Evolutionary conservation across 2,113 vertebrate genomes (phyloP).

Genomic region (Plectropomus leopardus): DNA sequence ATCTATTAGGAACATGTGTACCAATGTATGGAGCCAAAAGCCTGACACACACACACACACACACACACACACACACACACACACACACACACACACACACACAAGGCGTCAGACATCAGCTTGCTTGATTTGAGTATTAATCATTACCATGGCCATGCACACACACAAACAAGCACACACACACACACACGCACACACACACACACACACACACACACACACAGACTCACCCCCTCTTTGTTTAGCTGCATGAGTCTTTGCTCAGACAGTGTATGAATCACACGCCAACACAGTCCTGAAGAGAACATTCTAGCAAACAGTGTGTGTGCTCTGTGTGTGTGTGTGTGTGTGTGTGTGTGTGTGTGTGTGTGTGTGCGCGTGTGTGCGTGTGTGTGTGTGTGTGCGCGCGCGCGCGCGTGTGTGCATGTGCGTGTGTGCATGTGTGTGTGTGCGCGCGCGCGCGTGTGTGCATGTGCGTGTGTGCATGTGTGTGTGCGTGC

Average conservation of each 20-base stretch:
- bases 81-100: slow-evolving; percentile 14
- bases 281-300: slow-evolving; percentile 10
- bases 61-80: slow-evolving; percentile 9
- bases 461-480: slow-evolving; percentile 2
- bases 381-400: slow-evolving; percentile 2
- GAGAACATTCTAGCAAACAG: slow-evolving; percentile 34
- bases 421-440: slow-evolving; percentile 5
- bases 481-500: slow-evolving; percentile 1
- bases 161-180: neutral
- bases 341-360: slow-evolving; percentile 9
- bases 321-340: slow-evolving; percentile 11
- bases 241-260: slow-evolving; percentile 18
- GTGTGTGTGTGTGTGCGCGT: slow-evolving; percentile 3
- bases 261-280: slow-evolving; percentile 39
- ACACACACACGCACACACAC: slow-evolving; percentile 1
- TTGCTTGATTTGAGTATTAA: slow-evolving; percentile 37
- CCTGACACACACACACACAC: slow-evolving; percentile 17
- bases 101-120: slow-evolving; percentile 40
- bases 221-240: slow-evolving; percentile 13
- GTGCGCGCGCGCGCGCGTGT: no score
- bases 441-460: slow-evolving; percentile 4
- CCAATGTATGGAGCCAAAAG: slow-evolving; percentile 20
- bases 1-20: slow-evolving; percentile 42
- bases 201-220: neutral
- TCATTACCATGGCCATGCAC: slow-evolving; percentile 8